Conservation (phyloP, 2,113 vertebrate species). For the Vombatus ursinus region DNA sequence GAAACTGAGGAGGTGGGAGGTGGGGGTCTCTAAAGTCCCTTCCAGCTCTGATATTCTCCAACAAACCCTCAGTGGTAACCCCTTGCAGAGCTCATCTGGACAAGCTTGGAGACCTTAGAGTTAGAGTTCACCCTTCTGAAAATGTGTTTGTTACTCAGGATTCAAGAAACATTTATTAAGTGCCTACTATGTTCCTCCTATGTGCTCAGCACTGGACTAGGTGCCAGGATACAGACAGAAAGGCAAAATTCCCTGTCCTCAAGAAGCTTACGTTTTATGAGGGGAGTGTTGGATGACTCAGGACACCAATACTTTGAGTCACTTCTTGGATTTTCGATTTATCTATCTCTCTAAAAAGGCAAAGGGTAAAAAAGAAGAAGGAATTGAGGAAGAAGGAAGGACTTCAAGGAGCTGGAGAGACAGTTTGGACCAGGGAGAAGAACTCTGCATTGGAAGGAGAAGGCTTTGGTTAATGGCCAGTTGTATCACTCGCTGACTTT, state of each 20-base stretch:
- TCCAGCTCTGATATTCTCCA: neutral
- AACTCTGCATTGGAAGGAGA: neutral
- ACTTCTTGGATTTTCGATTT: neutral
- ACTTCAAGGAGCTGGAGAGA: neutral
- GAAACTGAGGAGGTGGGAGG: neutral
- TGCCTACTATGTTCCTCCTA: neutral
- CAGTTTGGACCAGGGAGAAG: neutral
- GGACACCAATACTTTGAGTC: neutral
- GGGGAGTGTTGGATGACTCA: neutral
- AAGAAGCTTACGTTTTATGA: neutral
- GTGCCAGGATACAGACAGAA: neutral
- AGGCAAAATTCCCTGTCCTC: neutral
- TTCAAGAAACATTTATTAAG: neutral
- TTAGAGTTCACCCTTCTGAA: neutral
- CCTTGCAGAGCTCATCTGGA: neutral
- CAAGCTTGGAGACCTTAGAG: neutral
- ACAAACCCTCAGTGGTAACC: neutral
- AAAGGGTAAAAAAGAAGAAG: neutral
- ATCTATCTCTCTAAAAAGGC: slow-evolving; percentile 28
- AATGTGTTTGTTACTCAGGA: neutral
- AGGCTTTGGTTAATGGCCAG: neutral
- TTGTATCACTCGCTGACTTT: neutral
- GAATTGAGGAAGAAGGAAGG: neutral
- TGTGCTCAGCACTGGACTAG: neutral
- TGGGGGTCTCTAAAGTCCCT: neutral